phyloP scores from a whole-genome alignment of 2,888 invertebrate genomes.

The Stictocephala bisonia region DNA sequence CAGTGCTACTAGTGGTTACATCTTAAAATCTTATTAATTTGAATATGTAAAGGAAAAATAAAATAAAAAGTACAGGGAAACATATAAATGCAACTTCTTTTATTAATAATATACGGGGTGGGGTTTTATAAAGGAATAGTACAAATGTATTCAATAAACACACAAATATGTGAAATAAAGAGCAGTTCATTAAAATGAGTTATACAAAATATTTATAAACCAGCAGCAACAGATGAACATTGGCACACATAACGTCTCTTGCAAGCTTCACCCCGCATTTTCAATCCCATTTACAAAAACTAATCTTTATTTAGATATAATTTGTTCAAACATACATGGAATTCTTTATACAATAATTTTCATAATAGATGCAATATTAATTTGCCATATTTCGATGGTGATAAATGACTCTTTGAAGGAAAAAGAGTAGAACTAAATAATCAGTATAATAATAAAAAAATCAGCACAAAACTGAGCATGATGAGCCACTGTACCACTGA shows the following conservation, averaged over 20 bases:
- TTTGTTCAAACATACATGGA: slow-evolving; percentile 38
- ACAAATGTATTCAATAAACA: slow-evolving; percentile 54
- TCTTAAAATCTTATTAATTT: not conserved
- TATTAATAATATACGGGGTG: slow-evolving; percentile 54
- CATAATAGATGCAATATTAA: slow-evolving; percentile 43
- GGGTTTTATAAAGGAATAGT: slow-evolving; percentile 54
- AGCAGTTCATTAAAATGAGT: slow-evolving; percentile 51
- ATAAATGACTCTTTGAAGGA: slow-evolving; percentile 12
- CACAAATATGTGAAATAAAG: slow-evolving; percentile 51
- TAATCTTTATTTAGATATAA: slow-evolving; percentile 30
- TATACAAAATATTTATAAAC: slow-evolving; percentile 46
- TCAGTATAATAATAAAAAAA: slow-evolving; percentile 35
- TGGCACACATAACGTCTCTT: slow-evolving; percentile 49
- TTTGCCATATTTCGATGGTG: slow-evolving; percentile 47
- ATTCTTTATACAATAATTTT: slow-evolving; percentile 48
- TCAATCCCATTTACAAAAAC: slow-evolving; percentile 34
- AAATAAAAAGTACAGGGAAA: slow-evolving; percentile 14
- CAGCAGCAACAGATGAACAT: slow-evolving; percentile 48
- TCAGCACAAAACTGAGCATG: slow-evolving; percentile 57
- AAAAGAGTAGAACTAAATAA: slow-evolving; percentile 5
- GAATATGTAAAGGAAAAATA: not conserved
- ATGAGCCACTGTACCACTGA: slow-evolving; percentile 37
- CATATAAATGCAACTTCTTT: slow-evolving; percentile 57
- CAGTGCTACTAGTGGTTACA: too few relatives aligned
- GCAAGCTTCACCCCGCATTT: slow-evolving; percentile 15